phyloP scores from a whole-genome alignment of 2,888 invertebrate genomes.

The Andrena flavipes region DNA sequence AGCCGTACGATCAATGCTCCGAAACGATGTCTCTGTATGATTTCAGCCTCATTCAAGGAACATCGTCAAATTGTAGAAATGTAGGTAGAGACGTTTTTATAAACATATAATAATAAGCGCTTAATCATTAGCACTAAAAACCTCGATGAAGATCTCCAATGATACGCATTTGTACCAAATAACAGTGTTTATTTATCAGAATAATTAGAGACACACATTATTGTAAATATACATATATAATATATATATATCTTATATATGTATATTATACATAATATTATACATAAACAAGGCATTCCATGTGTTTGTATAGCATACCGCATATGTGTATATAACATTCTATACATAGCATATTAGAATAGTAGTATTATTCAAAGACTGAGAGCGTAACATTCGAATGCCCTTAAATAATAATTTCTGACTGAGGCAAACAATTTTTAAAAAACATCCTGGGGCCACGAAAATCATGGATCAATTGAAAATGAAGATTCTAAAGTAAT shows the following conservation, averaged over 20 bases:
- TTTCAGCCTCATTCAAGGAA: not conserved
- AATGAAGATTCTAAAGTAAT: not conserved
- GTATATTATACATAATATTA: conserved; percentile 35
- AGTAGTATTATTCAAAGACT: conserved; percentile 60
- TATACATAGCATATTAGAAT: conserved; percentile 56
- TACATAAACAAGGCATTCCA: conserved; percentile 30
- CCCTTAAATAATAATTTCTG: conserved; percentile 41
- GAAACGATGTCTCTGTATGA: not conserved
- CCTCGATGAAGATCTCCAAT: conserved; percentile 23
- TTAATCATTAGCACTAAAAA: conserved; percentile 36
- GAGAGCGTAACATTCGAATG: conserved; percentile 49
- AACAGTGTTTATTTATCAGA: conserved; percentile 18
- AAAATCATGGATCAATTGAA: conserved; percentile 15
- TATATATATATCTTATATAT: conserved; percentile 32
- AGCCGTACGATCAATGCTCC: not conserved
- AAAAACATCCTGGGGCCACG: not conserved
- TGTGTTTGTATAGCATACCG: conserved; percentile 45
- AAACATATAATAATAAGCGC: conserved; percentile 21
- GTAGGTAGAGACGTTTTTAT: conserved; percentile 28
- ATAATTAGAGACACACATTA: conserved; percentile 8
- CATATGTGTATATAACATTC: conserved; percentile 52
- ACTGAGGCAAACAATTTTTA: not conserved
- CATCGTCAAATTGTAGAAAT: conserved; percentile 12
- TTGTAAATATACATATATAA: conserved; percentile 47
- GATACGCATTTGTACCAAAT: conserved; percentile 36